phyloP scores from a whole-genome alignment of 2,797 vertebrate species.

The Nannoperca australis region DNA sequence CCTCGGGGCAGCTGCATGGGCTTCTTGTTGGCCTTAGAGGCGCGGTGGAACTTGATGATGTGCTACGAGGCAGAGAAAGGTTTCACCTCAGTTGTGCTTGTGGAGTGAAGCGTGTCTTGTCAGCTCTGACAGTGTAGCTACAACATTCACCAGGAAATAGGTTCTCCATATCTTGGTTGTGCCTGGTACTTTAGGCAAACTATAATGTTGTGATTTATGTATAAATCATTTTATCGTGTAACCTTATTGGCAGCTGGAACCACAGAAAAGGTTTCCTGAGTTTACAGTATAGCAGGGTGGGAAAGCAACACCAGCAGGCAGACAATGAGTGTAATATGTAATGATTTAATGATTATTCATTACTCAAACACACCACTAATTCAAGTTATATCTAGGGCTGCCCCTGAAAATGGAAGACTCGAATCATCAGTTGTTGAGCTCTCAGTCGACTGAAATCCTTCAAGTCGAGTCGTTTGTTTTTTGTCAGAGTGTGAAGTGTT shows the following conservation, averaged over 20 bases:
- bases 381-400: not conserved
- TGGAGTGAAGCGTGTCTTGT: not conserved
- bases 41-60: conserved; percentile 99
- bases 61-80: conserved; percentile 85
- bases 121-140: not conserved
- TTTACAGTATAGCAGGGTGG: not conserved
- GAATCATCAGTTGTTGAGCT: too few relatives aligned
- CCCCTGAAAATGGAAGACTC: too few relatives aligned
- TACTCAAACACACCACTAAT: not conserved
- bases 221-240: not conserved
- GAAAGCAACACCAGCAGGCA: not conserved
- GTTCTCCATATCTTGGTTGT: not conserved
- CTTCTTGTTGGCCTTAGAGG: conserved; percentile 99
- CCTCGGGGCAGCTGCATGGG: conserved; percentile 98
- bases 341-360: not conserved
- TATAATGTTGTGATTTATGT: not conserved
- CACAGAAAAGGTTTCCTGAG: not conserved
- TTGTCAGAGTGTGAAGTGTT: too few relatives aligned
- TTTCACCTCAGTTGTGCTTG: conserved; percentile 17
- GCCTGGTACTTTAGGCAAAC: not conserved
- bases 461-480: too few relatives aligned
- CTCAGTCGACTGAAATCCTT: too few relatives aligned
- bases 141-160: conserved; percentile 2
- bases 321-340: not conserved
- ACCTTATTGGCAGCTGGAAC: not conserved